A percentile compares a stretch with the other conserved stretches of the same genome.
These are phyloP conservation scores for Zhuqinia jingwanae DNA, from an alignment of 2,888 invertebrate genomes.

Conservation along the genomic window DNA sequence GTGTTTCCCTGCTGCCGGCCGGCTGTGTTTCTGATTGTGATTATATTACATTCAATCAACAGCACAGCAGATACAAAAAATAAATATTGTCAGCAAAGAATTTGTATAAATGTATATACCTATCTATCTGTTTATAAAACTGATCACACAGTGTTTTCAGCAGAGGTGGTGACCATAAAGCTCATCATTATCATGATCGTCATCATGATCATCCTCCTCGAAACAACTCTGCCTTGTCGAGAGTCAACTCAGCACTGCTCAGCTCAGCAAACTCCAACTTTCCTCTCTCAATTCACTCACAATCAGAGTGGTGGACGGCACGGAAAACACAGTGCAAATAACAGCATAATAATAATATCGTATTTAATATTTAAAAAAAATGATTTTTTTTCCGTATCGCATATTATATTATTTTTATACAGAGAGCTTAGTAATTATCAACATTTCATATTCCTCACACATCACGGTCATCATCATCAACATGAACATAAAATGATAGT, in stretches of 20 bases:
- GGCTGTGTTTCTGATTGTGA: constrained; percentile 50
- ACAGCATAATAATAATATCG: too few relatives aligned
- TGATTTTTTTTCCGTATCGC: too few relatives aligned
- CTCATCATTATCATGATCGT: constrained; percentile 32
- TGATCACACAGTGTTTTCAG: constrained; percentile 51
- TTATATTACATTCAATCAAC: constrained; percentile 36
- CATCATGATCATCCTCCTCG: too few relatives aligned
- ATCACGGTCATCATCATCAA: constrained; percentile 20
- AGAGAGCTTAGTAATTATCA: constrained; percentile 39
- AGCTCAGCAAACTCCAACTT: neutral
- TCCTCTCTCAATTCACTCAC: neutral
- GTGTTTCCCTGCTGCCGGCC: constrained; percentile 57
- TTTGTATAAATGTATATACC: too few relatives aligned
- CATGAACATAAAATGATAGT: constrained; percentile 41
- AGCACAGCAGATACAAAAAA: constrained; percentile 3
- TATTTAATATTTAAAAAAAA: constrained; percentile 40
- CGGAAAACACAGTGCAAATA: constrained; percentile 21
- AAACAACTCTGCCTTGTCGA: constrained; percentile 12
- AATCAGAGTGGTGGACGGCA: neutral
- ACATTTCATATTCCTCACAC: constrained; percentile 43
- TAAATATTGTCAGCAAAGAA: neutral
- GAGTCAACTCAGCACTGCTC: constrained; percentile 4
- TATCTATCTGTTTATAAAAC: constrained; percentile 43
- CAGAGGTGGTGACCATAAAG: constrained; percentile 45
- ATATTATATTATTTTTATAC: neutral